These are phyloP conservation scores for Hoplodrina ambigua DNA, from an alignment of 2,888 invertebrate species.

Conservation along the genomic window DNA sequence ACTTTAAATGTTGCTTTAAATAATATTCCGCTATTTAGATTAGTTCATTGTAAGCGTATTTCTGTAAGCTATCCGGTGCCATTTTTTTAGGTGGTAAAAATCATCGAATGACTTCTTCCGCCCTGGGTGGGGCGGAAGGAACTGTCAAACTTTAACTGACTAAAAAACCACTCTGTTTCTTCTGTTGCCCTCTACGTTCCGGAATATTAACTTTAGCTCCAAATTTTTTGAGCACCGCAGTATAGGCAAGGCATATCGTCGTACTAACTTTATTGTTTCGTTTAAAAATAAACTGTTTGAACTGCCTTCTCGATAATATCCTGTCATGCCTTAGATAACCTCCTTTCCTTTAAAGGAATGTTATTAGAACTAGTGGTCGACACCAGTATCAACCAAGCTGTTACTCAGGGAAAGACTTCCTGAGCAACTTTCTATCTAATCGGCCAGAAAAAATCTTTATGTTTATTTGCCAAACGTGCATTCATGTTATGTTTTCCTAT, in stretches of 20 bases:
- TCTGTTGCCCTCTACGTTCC: too few species aligned
- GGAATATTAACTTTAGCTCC: too few species aligned
- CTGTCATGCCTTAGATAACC: slow-evolving; percentile 6
- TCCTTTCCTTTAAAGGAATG: slow-evolving; percentile 18
- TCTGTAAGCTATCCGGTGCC: too few species aligned
- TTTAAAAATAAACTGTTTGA: background rate
- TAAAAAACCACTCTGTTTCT: too few species aligned
- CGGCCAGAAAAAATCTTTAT: background rate
- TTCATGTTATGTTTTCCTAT: background rate
- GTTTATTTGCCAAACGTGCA: background rate
- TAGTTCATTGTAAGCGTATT: too few species aligned
- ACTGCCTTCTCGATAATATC: slow-evolving; percentile 3
- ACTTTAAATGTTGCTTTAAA: too few species aligned
- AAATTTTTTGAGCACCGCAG: too few species aligned
- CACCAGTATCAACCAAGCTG: slow-evolving; percentile 4
- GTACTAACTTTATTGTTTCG: background rate
- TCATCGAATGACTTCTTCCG: too few species aligned
- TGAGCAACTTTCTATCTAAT: slow-evolving; percentile 37
- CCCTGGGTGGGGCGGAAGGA: too few species aligned
- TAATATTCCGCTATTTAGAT: too few species aligned
- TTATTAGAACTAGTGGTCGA: slow-evolving; percentile 12
- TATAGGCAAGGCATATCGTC: background rate
- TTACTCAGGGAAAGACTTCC: slow-evolving; percentile 20
- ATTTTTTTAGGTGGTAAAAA: too few species aligned
- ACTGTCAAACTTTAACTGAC: too few species aligned